Conservation (phyloP, 2,888 invertebrate genomes). For the Rhorus exstirpatorius region DNA sequence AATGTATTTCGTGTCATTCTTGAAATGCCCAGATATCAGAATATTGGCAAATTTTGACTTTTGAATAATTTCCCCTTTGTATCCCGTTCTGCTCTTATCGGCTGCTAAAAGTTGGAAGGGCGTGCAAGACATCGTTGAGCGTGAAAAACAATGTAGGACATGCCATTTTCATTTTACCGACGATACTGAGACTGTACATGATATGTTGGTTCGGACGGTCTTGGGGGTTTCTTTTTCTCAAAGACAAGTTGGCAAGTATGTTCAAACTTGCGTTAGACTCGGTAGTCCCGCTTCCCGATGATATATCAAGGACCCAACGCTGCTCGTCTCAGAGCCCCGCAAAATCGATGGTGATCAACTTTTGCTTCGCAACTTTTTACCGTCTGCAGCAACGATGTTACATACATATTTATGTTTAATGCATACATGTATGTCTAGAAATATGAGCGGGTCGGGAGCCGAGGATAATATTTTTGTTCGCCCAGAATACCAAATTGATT, state of each 20-base stretch:
- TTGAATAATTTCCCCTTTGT: too few relatives aligned
- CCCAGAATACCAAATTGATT: conserved; percentile 40
- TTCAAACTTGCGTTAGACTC: conserved; percentile 7
- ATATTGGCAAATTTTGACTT: too few relatives aligned
- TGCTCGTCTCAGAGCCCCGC: neutral
- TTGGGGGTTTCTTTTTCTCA: neutral
- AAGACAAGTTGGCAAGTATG: conserved; percentile 31
- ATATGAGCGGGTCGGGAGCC: neutral
- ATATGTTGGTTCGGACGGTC: conserved; percentile 4
- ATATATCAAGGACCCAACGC: neutral
- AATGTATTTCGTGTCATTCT: too few relatives aligned
- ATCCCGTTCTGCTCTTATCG: too few relatives aligned
- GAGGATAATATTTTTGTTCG: conserved; percentile 47
- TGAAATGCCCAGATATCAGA: too few relatives aligned
- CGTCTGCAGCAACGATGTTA: conserved; percentile 12
- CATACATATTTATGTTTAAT: neutral
- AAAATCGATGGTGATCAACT: conserved; percentile 53
- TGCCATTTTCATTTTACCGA: neutral
- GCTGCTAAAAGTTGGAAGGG: too few relatives aligned
- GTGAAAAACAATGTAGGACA: neutral
- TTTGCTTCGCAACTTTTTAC: conserved; percentile 44
- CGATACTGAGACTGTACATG: neutral
- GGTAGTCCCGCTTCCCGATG: neutral
- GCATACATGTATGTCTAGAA: conserved; percentile 1
- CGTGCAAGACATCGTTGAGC: neutral